A percentile compares a stretch with the other conserved stretches of the same genome.
These are phyloP conservation scores for Poeciliopsis occidentalis DNA, from an alignment of 2,113 vertebrate genomes.

Conservation along the genomic window DNA sequence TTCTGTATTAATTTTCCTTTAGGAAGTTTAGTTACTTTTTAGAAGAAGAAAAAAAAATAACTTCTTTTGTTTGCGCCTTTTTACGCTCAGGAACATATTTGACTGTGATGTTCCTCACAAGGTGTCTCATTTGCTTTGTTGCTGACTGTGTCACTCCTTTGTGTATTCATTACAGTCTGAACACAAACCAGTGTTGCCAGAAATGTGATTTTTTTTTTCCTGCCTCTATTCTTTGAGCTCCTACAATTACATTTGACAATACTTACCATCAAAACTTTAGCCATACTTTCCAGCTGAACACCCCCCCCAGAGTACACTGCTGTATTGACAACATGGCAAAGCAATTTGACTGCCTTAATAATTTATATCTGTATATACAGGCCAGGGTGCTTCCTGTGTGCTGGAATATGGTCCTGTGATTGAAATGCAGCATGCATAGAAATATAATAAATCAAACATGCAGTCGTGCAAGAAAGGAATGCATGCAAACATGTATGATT, in stretches of 20 bases:
- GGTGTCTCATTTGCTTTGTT: conserved; percentile 51
- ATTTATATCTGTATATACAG: too few relatives aligned
- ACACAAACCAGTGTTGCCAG: conserved; percentile 19
- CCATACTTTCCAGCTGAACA: too few relatives aligned
- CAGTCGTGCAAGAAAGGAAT: not conserved
- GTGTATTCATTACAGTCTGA: conserved; percentile 59
- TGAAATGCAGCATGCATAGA: too few relatives aligned
- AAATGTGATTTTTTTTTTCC: not conserved
- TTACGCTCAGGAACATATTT: conserved; percentile 10
- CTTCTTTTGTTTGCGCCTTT: not conserved
- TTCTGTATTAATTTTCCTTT: not conserved
- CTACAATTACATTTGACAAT: too few relatives aligned
- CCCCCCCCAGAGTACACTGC: too few relatives aligned
- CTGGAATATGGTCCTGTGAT: too few relatives aligned
- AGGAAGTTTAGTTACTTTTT: not conserved
- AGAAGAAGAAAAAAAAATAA: not conserved
- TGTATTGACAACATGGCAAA: too few relatives aligned
- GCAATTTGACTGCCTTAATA: too few relatives aligned
- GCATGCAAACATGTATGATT: conserved; percentile 1
- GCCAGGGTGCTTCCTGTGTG: too few relatives aligned
- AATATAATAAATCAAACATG: not conserved
- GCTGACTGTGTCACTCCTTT: conserved; percentile 39
- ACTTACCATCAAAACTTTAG: too few relatives aligned
- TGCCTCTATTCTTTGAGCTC: too few relatives aligned
- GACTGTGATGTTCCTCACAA: conserved; percentile 41